Percentiles rank a stretch among this genome's conserved stretches.
phyloP scores from a whole-genome alignment of 1,140 invertebrate species.

The Nasonia longicornis region DNA sequence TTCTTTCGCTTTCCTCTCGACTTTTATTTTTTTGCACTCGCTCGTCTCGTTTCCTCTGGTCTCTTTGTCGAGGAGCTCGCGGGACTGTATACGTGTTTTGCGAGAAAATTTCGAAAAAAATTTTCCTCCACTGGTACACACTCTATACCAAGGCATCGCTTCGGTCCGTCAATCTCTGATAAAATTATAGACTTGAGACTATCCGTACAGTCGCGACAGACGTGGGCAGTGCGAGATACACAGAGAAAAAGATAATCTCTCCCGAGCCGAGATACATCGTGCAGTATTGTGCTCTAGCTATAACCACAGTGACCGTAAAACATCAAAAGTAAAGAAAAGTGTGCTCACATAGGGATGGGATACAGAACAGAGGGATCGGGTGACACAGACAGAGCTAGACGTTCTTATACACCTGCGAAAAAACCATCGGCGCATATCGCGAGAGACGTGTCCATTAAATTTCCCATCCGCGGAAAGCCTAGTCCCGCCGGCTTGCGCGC shows the following conservation, averaged over 20 bases:
- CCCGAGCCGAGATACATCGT: too few relatives aligned
- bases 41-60: background rate
- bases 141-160: too few relatives aligned
- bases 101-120: background rate
- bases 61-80: background rate
- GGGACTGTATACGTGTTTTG: background rate
- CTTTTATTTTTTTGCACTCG: background rate
- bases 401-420: background rate
- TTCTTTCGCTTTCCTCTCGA: background rate
- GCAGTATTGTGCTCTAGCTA: background rate
- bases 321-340: background rate
- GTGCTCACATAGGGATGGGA: background rate
- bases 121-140: background rate
- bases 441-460: background rate
- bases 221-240: too few relatives aligned
- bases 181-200: too few relatives aligned
- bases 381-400: background rate
- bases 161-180: too few relatives aligned
- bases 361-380: background rate
- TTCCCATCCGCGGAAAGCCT: background rate
- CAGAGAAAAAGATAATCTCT: too few relatives aligned
- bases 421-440: background rate
- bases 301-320: background rate
- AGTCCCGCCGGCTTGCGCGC: background rate
- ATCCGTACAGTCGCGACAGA: too few relatives aligned